These are phyloP conservation scores for Autographa pulchrina DNA, from an alignment of 2,888 invertebrate species.

Conservation along the genomic window DNA sequence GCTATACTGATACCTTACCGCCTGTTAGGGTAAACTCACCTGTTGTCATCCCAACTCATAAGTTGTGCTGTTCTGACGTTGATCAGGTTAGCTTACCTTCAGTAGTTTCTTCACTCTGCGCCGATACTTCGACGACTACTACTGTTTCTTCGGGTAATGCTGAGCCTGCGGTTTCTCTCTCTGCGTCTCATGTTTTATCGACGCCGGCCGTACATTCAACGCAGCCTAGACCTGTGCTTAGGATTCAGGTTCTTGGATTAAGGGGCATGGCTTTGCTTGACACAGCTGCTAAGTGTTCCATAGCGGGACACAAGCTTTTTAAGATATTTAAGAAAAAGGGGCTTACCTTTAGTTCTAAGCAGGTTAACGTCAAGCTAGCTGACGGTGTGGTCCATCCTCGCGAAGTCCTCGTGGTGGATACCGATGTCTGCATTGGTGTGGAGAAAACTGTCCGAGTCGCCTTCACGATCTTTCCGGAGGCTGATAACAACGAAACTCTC, in stretches of 20 bases:
- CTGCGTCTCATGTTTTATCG: constrained; percentile 2
- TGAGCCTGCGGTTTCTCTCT: constrained; percentile 11
- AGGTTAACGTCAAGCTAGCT: constrained; percentile 16
- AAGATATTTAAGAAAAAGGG: constrained; percentile 7
- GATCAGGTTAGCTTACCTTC: neutral
- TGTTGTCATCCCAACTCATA: constrained; percentile 11
- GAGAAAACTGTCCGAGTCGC: constrained; percentile 3
- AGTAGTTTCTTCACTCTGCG: constrained; percentile 5
- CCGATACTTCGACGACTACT: constrained; percentile 13
- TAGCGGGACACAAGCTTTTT: constrained; percentile 7
- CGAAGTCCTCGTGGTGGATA: neutral
- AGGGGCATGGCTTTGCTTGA: constrained; percentile 13
- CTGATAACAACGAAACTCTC: constrained; percentile 18
- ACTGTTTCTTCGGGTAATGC: neutral
- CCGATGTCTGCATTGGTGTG: neutral
- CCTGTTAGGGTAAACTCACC: too few species aligned
- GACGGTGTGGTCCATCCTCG: constrained; percentile 9
- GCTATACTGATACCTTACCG: too few species aligned
- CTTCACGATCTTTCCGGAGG: constrained; percentile 10
- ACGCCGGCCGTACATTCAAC: neutral
- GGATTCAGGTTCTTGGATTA: constrained; percentile 7
- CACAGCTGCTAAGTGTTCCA: constrained; percentile 13
- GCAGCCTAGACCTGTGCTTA: constrained; percentile 7
- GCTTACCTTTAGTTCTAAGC: constrained; percentile 12
- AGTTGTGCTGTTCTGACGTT: constrained; percentile 9